A percentile compares a stretch with the other conserved stretches of the same genome.
phyloP scores from a whole-genome alignment of 1,140 invertebrate species.

The Parapsyche elsis region DNA sequence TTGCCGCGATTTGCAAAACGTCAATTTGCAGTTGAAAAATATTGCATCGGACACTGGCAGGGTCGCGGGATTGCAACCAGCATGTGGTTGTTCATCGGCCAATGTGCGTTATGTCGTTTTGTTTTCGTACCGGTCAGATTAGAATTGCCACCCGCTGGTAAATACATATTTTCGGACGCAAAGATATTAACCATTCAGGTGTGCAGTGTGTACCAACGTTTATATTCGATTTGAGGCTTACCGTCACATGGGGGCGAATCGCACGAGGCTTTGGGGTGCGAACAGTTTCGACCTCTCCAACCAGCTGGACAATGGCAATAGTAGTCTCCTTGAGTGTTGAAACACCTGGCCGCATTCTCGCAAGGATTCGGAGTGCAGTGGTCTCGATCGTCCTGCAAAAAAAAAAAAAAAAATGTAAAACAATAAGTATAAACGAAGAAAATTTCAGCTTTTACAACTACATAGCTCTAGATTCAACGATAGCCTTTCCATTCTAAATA shows the following conservation, averaged over 20 bases:
- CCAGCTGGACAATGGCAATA: conserved; percentile 89
- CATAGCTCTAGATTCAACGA: no score
- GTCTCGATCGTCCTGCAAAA: conserved; percentile 80
- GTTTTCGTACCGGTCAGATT: conserved; percentile 2
- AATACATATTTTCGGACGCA: conserved; percentile 6
- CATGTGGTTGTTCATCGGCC: neutral
- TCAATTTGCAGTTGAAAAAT: conserved; percentile 19
- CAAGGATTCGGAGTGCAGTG: conserved; percentile 87
- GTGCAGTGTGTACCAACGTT: conserved; percentile 19
- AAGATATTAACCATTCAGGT: conserved; percentile 11
- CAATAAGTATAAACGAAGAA: no score
- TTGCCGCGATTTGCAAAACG: conserved; percentile 23
- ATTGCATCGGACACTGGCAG: conserved; percentile 3
- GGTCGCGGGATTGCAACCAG: conserved; percentile 21
- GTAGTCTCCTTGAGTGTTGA: conserved; percentile 87
- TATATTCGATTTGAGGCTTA: conserved; percentile 11
- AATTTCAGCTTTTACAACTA: no score
- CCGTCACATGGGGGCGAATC: conserved; percentile 68
- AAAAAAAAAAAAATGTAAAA: conserved; percentile 21
- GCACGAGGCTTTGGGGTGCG: conserved; percentile 72
- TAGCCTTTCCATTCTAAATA: no score
- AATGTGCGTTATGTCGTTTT: neutral
- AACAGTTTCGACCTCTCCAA: conserved; percentile 92
- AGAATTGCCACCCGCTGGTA: conserved; percentile 4
- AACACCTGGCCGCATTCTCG: conserved; percentile 81